A percentile compares a stretch with the other conserved stretches of the same genome.
These are phyloP conservation scores for Raja brachyura DNA, from an alignment of 2,113 vertebrate species.

Conservation along the genomic window DNA sequence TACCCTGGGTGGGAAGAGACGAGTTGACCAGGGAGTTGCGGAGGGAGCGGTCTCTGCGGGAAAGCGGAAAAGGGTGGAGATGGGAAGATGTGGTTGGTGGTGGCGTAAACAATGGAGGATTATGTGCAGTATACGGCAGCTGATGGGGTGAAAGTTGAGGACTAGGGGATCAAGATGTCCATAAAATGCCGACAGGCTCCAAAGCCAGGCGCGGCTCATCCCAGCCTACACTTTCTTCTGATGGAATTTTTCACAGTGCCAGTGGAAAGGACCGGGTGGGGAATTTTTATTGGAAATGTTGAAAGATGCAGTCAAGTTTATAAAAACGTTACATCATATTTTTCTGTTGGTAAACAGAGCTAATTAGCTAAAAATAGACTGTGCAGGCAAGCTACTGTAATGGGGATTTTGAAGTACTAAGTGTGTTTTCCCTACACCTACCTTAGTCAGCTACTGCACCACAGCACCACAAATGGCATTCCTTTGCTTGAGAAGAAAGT, in stretches of 20 bases:
- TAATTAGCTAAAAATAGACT: background rate
- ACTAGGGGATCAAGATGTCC: background rate
- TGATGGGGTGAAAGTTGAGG: too few relatives aligned
- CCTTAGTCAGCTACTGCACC: background rate
- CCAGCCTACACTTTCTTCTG: too few relatives aligned
- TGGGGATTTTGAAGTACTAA: background rate
- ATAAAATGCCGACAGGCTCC: background rate
- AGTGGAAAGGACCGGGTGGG: constrained; percentile 18
- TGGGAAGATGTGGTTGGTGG: too few relatives aligned
- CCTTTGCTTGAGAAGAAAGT: background rate
- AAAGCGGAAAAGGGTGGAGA: too few relatives aligned
- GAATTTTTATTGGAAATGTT: constrained; percentile 5
- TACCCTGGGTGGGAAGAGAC: too few relatives aligned
- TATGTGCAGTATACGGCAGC: too few relatives aligned
- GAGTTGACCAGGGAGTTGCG: too few relatives aligned
- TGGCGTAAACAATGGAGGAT: too few relatives aligned
- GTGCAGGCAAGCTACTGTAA: background rate
- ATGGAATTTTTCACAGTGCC: background rate
- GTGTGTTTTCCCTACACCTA: too few relatives aligned
- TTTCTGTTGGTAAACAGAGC: background rate
- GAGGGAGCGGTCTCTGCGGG: too few relatives aligned
- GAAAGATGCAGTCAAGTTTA: constrained; percentile 1
- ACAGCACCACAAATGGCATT: background rate
- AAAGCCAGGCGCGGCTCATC: background rate
- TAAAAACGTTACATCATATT: background rate